These are phyloP conservation scores for Euplagia quadripunctaria DNA, from an alignment of 2,888 invertebrate species.

Conservation along the genomic window DNA sequence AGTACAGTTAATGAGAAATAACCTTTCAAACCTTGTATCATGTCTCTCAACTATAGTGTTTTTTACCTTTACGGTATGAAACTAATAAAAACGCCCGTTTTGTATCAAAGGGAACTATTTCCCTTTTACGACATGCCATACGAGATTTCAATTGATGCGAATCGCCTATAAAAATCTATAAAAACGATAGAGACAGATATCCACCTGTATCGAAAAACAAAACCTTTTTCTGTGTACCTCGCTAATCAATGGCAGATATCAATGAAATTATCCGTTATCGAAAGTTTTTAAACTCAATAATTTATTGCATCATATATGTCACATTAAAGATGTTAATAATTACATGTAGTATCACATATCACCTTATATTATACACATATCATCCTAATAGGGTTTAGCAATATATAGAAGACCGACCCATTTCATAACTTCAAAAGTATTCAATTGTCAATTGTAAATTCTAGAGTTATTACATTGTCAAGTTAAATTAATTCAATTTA, in stretches of 20 bases:
- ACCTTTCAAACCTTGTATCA: neutral
- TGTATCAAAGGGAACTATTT: slow-evolving; percentile 8
- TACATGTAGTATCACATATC: no score
- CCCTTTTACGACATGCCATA: slow-evolving; percentile 4
- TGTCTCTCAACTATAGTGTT: neutral
- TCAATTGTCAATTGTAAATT: no score
- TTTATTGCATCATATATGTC: no score
- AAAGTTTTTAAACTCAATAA: neutral
- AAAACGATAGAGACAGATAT: neutral
- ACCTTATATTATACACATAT: no score
- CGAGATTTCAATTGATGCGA: slow-evolving; percentile 4
- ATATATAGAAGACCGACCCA: no score
- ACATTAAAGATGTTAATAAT: no score
- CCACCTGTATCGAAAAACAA: slow-evolving; percentile 1
- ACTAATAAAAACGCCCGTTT: slow-evolving; percentile 3
- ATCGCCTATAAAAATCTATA: neutral
- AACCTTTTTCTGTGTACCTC: neutral
- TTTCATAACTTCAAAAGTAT: no score
- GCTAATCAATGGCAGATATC: neutral
- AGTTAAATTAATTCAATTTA: no score
- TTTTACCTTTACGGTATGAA: neutral
- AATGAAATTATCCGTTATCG: neutral
- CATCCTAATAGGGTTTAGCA: no score
- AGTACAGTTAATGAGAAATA: neutral
- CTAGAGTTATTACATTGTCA: no score